phyloP scores from a whole-genome alignment of 1,140 invertebrate species.

The Dinothrombium tinctorium region DNA sequence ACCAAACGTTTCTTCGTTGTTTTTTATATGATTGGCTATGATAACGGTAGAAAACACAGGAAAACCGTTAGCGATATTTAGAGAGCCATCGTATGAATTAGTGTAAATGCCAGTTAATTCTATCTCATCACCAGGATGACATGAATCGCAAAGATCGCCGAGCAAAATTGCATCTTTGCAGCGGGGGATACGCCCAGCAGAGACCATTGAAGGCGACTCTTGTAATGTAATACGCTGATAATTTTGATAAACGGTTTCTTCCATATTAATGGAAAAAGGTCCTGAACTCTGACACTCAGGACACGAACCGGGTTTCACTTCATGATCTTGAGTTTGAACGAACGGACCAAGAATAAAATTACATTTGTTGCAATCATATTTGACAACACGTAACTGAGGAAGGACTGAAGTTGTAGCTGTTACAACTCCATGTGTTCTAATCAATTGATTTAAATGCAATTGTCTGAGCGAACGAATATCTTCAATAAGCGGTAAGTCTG shows the following conservation, averaged over 20 bases:
- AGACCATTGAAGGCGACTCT: conserved; percentile 69
- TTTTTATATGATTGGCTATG: conserved; percentile 86
- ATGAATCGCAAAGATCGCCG: conserved; percentile 82
- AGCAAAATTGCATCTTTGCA: conserved; percentile 90
- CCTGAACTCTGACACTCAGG: conserved; percentile 92
- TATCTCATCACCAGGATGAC: conserved; percentile 95
- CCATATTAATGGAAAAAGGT: conserved; percentile 51
- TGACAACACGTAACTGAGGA: conserved; percentile 81
- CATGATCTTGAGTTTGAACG: conserved; percentile 68
- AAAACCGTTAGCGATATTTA: conserved; percentile 76
- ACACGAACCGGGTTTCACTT: conserved; percentile 85
- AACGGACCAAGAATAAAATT: conserved; percentile 85
- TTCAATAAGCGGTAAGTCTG: conserved; percentile 82
- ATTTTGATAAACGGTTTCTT: conserved; percentile 86
- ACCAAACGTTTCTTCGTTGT: conserved; percentile 65
- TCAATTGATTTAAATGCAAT: conserved; percentile 76
- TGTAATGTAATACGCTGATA: conserved; percentile 96
- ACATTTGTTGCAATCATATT: conserved; percentile 94
- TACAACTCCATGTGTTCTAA: conserved; percentile 81
- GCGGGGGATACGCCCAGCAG: conserved; percentile 84
- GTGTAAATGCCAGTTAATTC: conserved; percentile 70
- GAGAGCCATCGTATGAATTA: conserved; percentile 88
- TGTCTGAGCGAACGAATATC: conserved; percentile 72
- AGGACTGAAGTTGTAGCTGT: conserved; percentile 83
- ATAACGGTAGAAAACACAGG: conserved; percentile 96